Evolutionary conservation across 2,888 invertebrate species (phyloP).

Genomic region (Xanthia togata): DNA sequence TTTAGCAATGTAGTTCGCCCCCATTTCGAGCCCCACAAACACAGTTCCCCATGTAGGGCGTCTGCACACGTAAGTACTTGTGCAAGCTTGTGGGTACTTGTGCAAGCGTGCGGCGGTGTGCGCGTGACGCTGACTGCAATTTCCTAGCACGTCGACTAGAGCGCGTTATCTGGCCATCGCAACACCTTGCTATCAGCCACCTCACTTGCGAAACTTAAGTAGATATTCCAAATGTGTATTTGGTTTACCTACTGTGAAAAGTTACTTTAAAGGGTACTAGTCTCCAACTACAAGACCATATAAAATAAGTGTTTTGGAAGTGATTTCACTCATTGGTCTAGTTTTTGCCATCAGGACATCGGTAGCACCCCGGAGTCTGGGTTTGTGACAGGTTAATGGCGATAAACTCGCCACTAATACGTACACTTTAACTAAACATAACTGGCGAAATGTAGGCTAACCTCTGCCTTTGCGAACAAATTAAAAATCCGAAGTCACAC

Average conservation of each 20-base stretch:
- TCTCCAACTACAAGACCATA: not conserved
- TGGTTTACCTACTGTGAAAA: slow-evolving; percentile 27
- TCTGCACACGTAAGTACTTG: slow-evolving; percentile 5
- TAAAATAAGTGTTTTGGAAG: not conserved
- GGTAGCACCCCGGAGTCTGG: not conserved
- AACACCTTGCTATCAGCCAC: slow-evolving; percentile 61
- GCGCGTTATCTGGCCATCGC: slow-evolving; percentile 63
- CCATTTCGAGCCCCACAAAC: slow-evolving; percentile 50
- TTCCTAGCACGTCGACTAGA: slow-evolving; percentile 64
- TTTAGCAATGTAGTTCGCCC: slow-evolving; percentile 10
- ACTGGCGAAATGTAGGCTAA: not conserved
- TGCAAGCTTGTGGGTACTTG: slow-evolving; percentile 18
- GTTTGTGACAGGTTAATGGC: too few relatives aligned
- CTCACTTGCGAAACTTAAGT: slow-evolving; percentile 30
- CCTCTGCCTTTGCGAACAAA: too few relatives aligned
- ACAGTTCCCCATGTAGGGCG: slow-evolving; percentile 45
- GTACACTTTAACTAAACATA: not conserved
- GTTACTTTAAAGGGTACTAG: too few relatives aligned
- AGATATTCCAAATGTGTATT: slow-evolving; percentile 43
- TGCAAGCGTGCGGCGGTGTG: slow-evolving; percentile 39
- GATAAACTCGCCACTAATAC: not conserved
- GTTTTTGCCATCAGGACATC: not conserved
- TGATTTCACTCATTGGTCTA: not conserved
- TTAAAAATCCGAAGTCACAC: too few relatives aligned
- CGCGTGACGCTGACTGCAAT: slow-evolving; percentile 66